These are phyloP conservation scores for Caenorhabditis sp. DNA, from an alignment of 2,888 invertebrate species.

Conservation along the genomic window DNA sequence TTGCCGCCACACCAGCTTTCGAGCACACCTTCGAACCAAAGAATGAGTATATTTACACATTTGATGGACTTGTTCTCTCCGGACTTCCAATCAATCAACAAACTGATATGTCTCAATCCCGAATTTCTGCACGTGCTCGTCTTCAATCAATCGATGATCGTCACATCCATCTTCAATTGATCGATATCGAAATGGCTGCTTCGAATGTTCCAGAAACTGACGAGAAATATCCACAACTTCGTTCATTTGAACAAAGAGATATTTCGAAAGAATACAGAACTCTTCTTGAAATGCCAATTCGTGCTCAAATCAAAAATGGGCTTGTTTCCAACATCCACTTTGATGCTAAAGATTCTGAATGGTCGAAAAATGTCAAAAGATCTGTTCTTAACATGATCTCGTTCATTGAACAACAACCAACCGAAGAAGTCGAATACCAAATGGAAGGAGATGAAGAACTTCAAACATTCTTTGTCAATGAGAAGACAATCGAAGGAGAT, in stretches of 20 bases:
- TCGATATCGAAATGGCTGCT: constrained; percentile 37
- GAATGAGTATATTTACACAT: constrained; percentile 40
- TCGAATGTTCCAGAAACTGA: constrained; percentile 34
- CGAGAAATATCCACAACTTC: constrained; percentile 26
- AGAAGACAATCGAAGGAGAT: constrained; percentile 61
- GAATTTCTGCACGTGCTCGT: constrained; percentile 39
- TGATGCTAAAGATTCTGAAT: constrained; percentile 49
- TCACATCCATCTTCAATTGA: constrained; percentile 31
- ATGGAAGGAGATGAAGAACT: constrained; percentile 23
- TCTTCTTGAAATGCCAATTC: constrained; percentile 54
- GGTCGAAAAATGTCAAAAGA: constrained; percentile 67
- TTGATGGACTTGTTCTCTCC: constrained; percentile 40
- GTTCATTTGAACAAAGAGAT: constrained; percentile 50
- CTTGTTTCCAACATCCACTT: constrained; percentile 56
- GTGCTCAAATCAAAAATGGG: constrained; percentile 59
- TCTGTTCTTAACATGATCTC: constrained; percentile 61
- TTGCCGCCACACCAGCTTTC: constrained; percentile 40
- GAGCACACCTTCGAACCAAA: constrained; percentile 29
- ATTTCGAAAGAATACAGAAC: constrained; percentile 43
- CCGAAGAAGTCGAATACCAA: constrained; percentile 23
- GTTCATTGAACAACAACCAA: constrained; percentile 33
- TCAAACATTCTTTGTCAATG: constrained; percentile 35
- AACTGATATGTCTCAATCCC: constrained; percentile 37
- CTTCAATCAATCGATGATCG: constrained; percentile 42
- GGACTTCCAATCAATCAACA: constrained; percentile 37